Base-by-base conservation (phyloP, 1,140 invertebrate genomes). In the Drosophila rufa region DNA sequence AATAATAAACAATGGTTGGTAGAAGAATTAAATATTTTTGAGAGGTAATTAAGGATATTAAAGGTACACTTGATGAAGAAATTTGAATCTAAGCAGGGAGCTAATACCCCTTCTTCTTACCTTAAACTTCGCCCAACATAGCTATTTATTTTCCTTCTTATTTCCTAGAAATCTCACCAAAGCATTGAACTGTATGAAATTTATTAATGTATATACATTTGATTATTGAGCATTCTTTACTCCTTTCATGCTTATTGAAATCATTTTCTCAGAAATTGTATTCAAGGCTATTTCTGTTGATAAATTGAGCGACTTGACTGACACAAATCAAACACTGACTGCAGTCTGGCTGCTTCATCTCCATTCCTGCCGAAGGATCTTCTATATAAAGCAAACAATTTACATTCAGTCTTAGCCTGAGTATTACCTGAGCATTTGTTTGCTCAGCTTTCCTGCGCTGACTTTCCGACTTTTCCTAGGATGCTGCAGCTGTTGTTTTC, bases 351-450 rank as follows among this genome's bases (percentile, higher is more conserved):
- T 46, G 27, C 42, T 66, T 36, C 38, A 17, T 36, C 42, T 19
- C 5, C n/a, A 12, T 38, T n/a, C 36, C 55, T 25, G 22, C 55
- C 5, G 4, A 19, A 15, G 25, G 14, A 33, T 33, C 53, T 43
- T 25, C 17, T 36, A 9, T 14, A 14, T 38, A 59, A 47, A 36
- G 65, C 62, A 68, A 59, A 70, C 64, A 81, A 79, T 86, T 81
- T 67, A 70, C 82, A 61, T 81, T 38, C 48, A 47, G 56, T 46
- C 43, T 55, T 71, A 48, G 61, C 30, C 59, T 64, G 62, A 27
- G 59, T 61, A 55, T 38, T 38, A 38, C 33, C 27, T 11, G 14
- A n/a, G 36, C 68, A 86, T 71, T 86, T 62, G 68, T 82, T 85
- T 74, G 47, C 60, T n/a, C 60, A 65, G 58, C 47, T 62, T 82